phyloP scores from a whole-genome alignment of 2,888 invertebrate genomes.

The Protonemura montana region DNA sequence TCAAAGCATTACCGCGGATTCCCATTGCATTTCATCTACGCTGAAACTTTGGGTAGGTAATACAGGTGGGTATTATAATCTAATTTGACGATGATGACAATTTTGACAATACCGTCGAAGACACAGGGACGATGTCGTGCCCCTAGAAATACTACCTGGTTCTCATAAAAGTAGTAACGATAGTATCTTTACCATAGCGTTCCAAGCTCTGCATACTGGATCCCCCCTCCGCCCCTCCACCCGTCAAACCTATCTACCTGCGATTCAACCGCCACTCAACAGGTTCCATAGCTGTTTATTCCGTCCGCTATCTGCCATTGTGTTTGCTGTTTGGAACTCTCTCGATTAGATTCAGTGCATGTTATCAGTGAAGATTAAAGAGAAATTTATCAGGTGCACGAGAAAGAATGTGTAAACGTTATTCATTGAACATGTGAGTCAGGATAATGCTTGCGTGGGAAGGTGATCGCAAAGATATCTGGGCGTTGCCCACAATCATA shows the following conservation, averaged over 20 bases:
- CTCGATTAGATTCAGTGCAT: neutral
- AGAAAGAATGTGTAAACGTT: neutral
- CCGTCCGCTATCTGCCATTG: neutral
- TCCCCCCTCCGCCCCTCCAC: too few species aligned
- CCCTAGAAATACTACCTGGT: too few species aligned
- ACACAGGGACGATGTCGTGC: too few species aligned
- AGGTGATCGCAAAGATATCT: slow-evolving; percentile 2
- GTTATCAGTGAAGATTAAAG: neutral
- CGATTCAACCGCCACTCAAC: neutral
- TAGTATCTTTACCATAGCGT: too few species aligned
- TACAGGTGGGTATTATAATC: too few species aligned
- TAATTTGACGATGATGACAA: too few species aligned
- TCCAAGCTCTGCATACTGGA: too few species aligned
- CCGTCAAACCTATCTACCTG: neutral
- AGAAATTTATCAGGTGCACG: neutral
- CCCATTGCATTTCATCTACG: too few species aligned
- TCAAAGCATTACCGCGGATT: too few species aligned
- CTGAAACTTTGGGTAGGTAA: too few species aligned
- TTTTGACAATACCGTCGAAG: too few species aligned
- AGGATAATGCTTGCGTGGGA: slow-evolving; percentile 25
- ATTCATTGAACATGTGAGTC: slow-evolving; percentile 17
- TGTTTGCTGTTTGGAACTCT: neutral
- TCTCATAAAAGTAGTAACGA: too few species aligned
- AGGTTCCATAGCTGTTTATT: neutral
- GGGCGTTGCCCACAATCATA: slow-evolving; percentile 20